phyloP scores from a whole-genome alignment of 2,888 invertebrate genomes.

The Stegana nigrithorax region DNA sequence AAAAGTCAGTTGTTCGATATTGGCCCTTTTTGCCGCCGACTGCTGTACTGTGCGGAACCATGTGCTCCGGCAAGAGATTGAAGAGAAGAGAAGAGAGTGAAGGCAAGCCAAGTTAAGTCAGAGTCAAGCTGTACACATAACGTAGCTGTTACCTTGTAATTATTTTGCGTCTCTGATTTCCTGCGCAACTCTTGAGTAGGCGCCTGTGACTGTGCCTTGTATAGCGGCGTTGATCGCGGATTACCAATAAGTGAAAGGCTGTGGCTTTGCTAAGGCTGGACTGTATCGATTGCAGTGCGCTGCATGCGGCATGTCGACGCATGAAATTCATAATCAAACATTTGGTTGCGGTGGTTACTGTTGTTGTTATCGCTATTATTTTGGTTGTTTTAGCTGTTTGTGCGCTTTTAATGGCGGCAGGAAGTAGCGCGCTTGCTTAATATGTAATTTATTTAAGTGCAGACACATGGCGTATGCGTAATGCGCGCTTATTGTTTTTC shows the following conservation, averaged over 20 bases:
- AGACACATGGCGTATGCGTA: slow-evolving; percentile 7
- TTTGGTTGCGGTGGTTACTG: slow-evolving; percentile 23
- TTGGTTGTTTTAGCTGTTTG: no score
- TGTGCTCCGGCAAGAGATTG: no score
- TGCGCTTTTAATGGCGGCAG: slow-evolving; percentile 40
- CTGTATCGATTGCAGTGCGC: background rate
- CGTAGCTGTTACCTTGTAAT: slow-evolving; percentile 48
- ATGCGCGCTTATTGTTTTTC: background rate
- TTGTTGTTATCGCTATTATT: slow-evolving; percentile 26
- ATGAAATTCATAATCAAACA: slow-evolving; percentile 15
- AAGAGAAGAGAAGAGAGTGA: no score
- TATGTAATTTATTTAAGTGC: slow-evolving; percentile 47
- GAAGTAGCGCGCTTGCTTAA: slow-evolving; percentile 2
- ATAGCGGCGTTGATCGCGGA: no score
- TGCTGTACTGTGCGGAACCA: no score
- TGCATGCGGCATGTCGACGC: background rate
- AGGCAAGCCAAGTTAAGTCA: no score
- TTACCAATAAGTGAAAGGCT: slow-evolving; percentile 2
- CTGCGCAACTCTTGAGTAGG: slow-evolving; percentile 36
- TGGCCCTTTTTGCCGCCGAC: slow-evolving; percentile 11
- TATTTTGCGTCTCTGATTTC: slow-evolving; percentile 55
- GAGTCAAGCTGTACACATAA: no score
- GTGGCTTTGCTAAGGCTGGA: no score
- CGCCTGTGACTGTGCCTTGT: no score
- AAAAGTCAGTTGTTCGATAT: no score